Evolutionary conservation across 2,113 vertebrate species (phyloP), one percentile per base, ranked within the genome.

Genomic region (Tetraodon nigroviridis): DNA sequence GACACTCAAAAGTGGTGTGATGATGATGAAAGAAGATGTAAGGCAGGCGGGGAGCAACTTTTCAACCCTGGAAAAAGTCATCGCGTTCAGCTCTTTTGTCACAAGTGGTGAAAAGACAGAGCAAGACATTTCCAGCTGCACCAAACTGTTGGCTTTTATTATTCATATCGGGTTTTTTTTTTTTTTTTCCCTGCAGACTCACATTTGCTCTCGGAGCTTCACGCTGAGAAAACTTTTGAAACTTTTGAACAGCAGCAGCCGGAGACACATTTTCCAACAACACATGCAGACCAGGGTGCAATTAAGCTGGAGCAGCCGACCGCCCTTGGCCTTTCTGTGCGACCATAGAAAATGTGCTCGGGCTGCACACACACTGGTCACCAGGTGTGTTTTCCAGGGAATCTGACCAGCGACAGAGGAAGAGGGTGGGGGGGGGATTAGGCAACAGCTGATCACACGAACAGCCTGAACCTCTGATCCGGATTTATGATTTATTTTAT

Each of bases 281-380:
- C 64, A 69, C 64, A 81, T 59, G 73, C 61, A 81, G 73, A 76
- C 67, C 70, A 69, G 69, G 74, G 71, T 82, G 82, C 82, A 87
- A 84, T 88, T 85, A 85, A 79, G 81, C 76, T 68, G 27, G 16
- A 71, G 67, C 78, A 78, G 85, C 80, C 70, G 61, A 73, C 82
- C 86, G 84, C 81, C 82, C 80, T 82, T 86, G 80, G 86, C 84
- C 82, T 82, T 79, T 55, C 66, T 71, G 51, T 76, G 67, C 83
- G 80, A 89, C 84, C 82, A 83, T 56, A 87, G 80, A 86, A 87
- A 90, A 87, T 88, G 75, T 84, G 84, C 86, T 85, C 81, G 80
- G 77, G 84, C 79, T 86, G 64, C 78, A 71, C 84, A 82, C 84
- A 82, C 86, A 86, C 83, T 79, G 79, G 74, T 80, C 83, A 82